A percentile compares a stretch with the other conserved stretches of the same genome.
These are phyloP conservation scores for Xestoiulus laeticollis DNA, from an alignment of 2,888 invertebrate species.

Conservation along the genomic window DNA sequence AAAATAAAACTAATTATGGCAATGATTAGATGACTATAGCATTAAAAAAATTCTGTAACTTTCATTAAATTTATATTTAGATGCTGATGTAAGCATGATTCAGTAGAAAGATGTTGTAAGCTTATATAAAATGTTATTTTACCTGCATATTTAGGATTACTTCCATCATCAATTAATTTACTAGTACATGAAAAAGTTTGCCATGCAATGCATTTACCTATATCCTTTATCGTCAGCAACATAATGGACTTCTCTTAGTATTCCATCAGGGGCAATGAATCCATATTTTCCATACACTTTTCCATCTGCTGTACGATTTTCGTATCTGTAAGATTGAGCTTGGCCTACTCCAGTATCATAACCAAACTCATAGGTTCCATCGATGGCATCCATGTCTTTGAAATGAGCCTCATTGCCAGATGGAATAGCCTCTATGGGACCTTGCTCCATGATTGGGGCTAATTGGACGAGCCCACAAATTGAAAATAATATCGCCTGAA, in stretches of 20 bases:
- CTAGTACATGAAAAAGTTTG: no score
- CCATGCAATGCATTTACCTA: constrained; percentile 56
- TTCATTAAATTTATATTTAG: no score
- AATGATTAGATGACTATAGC: no score
- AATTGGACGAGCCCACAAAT: background rate
- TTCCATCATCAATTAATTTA: no score
- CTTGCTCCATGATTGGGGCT: constrained; percentile 51
- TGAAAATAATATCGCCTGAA: constrained; percentile 47
- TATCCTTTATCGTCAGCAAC: constrained; percentile 82
- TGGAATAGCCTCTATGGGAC: constrained; percentile 54
- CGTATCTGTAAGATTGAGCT: constrained; percentile 64
- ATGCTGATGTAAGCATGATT: no score
- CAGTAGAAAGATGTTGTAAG: no score
- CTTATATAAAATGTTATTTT: no score
- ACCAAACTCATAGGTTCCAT: constrained; percentile 56
- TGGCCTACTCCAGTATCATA: constrained; percentile 55
- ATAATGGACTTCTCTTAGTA: constrained; percentile 77
- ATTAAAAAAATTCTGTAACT: no score
- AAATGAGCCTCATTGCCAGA: constrained; percentile 53
- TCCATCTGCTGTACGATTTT: constrained; percentile 77
- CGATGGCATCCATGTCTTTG: constrained; percentile 51
- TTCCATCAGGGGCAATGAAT: constrained; percentile 75
- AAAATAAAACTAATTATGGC: no score
- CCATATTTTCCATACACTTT: constrained; percentile 84
- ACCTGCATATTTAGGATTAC: no score